Evolutionary conservation across 1,140 invertebrate genomes (phyloP), one percentile per base, ranked within the genome.

Genomic region (Globodera ellingtonae): DNA sequence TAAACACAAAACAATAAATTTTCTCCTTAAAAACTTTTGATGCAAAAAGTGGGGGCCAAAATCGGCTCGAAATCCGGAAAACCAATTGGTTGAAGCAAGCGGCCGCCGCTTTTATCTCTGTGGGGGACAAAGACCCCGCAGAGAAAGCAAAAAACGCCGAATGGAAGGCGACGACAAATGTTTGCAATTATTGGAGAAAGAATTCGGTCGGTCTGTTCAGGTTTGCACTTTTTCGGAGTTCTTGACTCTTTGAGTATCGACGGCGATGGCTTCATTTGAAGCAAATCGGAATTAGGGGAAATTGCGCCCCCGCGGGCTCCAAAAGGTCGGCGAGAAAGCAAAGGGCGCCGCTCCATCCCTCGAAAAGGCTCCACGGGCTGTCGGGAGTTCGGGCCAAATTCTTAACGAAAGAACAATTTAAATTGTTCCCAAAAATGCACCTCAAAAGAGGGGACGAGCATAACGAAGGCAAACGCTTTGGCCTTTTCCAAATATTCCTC

Each of bases 281-380:
- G 35, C 50, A 48, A 24, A 86, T 83, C 13, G 84, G 84, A 90
- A 94, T 93, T 87, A 95, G 94, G 13, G 95, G 95, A 90, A 95
- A 96, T 84, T 92, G 91, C 21, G 94, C 93, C 83, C 92, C 91
- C 44, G 93, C 90, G 9, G 94, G 94, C 69, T 92, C 89, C 3
- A 93, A 87, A 0, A 96, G 88, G 91, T 96, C 95, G 9, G 92
- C 90, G 52, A 96, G 89, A 87, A 92, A 96, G 85, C 94, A 95
- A 15, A 93, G 93, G 35, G 94, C 94, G 7, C 95, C 95, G 69
- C 94, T 94, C 72, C 93, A 91, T 5, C 95, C 95, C 90, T 96
- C 94, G 90, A 93, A 96, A 59, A 96, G 91, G 86, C 93, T 94
- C 83, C 92, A 93, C 0, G 94, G 94, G 84, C 91, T 91, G 90